These are phyloP conservation scores for Malurus splendens DNA, from an alignment of 2,797 vertebrate species.

Conservation along the genomic window DNA sequence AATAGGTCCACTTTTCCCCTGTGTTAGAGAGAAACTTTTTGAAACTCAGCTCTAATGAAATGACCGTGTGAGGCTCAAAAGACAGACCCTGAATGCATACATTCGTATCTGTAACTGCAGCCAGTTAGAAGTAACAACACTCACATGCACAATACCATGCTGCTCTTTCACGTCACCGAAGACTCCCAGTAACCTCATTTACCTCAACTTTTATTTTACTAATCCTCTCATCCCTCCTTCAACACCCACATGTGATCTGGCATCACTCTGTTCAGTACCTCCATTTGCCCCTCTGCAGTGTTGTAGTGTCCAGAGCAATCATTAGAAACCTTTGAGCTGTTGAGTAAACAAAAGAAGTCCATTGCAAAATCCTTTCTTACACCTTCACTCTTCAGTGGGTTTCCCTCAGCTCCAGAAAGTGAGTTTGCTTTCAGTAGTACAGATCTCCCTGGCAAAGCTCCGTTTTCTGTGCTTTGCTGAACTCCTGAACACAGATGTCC, in stretches of 20 bases:
- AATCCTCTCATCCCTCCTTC: not conserved
- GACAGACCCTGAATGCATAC: not conserved
- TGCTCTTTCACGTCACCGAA: not conserved
- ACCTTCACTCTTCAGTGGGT: not conserved
- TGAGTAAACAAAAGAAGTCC: not conserved
- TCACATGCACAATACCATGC: not conserved
- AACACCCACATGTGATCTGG: not conserved
- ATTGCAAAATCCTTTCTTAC: not conserved
- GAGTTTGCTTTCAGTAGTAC: not conserved
- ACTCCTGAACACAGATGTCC: constrained; percentile 79
- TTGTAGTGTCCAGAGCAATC: not conserved
- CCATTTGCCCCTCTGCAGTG: not conserved
- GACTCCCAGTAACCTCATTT: not conserved
- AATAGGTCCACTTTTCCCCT: not conserved
- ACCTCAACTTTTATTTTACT: not conserved
- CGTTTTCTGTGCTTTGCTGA: constrained; percentile 67
- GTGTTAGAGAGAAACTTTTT: not conserved
- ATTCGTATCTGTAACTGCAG: not conserved
- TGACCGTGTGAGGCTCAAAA: not conserved
- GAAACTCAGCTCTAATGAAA: not conserved
- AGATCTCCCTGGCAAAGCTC: constrained; percentile 64
- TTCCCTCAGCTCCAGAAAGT: constrained; percentile 12
- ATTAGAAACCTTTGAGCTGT: not conserved
- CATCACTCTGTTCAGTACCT: not conserved
- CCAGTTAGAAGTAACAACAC: not conserved